These are phyloP conservation scores for Phalanger gymnotis DNA, from an alignment of 2,797 vertebrate species.

Conservation along the genomic window DNA sequence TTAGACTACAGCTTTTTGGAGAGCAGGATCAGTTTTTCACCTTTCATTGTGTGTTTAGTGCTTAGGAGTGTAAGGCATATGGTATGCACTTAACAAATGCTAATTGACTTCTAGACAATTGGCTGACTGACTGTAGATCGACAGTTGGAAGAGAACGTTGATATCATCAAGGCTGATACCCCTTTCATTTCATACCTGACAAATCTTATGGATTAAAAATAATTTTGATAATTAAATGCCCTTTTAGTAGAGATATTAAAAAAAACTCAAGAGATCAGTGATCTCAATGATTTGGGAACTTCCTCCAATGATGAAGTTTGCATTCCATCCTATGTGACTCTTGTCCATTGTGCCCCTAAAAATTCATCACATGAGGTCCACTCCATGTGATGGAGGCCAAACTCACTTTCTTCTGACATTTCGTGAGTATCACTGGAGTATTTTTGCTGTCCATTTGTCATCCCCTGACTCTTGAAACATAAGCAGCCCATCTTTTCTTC, in stretches of 20 bases:
- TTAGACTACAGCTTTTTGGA: not conserved
- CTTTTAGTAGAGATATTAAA: not conserved
- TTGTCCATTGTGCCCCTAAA: not conserved
- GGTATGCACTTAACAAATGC: not conserved
- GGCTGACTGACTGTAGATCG: not conserved
- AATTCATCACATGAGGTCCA: not conserved
- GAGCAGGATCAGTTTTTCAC: not conserved
- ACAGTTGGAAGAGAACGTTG: not conserved
- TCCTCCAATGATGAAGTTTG: not conserved
- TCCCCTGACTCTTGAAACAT: not conserved
- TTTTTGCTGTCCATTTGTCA: not conserved
- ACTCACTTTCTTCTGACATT: not conserved
- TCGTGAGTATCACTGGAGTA: not conserved
- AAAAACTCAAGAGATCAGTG: not conserved
- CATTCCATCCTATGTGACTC: not conserved
- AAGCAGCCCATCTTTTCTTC: not conserved
- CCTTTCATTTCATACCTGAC: not conserved
- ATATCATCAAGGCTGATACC: not conserved
- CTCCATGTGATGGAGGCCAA: not conserved
- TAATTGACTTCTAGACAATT: not conserved
- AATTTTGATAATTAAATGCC: not conserved
- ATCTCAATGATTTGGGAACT: not conserved
- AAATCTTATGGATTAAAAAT: not conserved
- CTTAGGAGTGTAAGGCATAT: not conserved
- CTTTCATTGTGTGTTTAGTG: not conserved